These are phyloP conservation scores for Pseudois nayaur DNA, from an alignment of 2,113 vertebrate genomes.

Conservation along the genomic window DNA sequence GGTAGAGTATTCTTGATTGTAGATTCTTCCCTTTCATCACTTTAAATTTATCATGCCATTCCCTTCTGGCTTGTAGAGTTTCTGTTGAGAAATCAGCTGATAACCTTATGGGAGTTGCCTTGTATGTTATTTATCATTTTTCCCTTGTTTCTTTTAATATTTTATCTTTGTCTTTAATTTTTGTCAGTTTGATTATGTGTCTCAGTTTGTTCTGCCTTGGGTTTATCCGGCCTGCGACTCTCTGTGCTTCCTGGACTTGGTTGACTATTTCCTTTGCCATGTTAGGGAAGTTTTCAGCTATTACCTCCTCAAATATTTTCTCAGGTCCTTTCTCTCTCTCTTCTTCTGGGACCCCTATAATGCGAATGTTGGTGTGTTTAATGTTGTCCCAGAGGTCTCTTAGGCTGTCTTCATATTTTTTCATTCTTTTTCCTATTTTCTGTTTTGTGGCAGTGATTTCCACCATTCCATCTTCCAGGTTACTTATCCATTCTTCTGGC, in stretches of 20 bases:
- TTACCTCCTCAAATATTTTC: not conserved
- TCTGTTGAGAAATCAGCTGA: not conserved
- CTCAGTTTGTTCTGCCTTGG: not conserved
- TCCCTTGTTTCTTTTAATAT: not conserved
- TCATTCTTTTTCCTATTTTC: not conserved
- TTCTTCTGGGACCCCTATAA: not conserved
- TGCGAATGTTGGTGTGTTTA: not conserved
- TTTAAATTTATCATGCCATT: not conserved
- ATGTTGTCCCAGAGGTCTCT: not conserved
- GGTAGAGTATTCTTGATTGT: not conserved
- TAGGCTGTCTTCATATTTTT: not conserved
- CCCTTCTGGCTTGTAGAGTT: not conserved
- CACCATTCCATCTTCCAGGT: not conserved
- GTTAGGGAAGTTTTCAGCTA: not conserved
- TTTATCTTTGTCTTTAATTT: not conserved
- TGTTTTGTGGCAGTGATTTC: not conserved
- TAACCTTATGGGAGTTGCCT: not conserved
- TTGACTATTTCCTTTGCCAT: not conserved
- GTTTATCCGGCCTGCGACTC: not conserved
- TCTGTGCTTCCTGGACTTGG: not conserved
- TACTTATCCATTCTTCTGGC: not conserved
- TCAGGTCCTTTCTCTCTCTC: not conserved
- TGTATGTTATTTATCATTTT: not conserved
- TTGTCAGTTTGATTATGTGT: not conserved
- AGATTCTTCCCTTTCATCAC: not conserved